Conservation (phyloP, 2,113 vertebrate genomes). For the Pao palembangensis region DNA sequence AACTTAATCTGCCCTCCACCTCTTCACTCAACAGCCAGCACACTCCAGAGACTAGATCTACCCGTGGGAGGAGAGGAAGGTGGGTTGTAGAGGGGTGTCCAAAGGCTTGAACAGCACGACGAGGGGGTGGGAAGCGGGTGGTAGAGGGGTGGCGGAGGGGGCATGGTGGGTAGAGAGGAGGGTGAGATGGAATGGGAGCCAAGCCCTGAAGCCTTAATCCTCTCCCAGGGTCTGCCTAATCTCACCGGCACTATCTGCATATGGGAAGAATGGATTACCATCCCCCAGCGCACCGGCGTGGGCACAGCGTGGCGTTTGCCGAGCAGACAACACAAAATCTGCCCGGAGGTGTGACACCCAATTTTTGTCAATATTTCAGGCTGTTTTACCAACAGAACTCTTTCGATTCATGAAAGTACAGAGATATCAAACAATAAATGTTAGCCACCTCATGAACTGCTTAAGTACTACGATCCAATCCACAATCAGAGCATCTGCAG, state of each 20-base stretch:
- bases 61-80: conserved; percentile 25
- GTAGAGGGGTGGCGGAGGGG: conserved; percentile 8
- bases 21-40: conserved; percentile 39
- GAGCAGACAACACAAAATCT: conserved; percentile 20
- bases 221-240: conserved; percentile 67
- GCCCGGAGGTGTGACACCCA: neutral
- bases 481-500: too few relatives aligned
- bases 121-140: conserved; percentile 31
- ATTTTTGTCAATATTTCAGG: too few relatives aligned
- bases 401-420: too few relatives aligned
- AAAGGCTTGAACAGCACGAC: conserved; percentile 31
- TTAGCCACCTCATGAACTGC: too few relatives aligned
- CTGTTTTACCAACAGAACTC: too few relatives aligned
- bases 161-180: conserved; percentile 35
- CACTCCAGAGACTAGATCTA: conserved; percentile 45
- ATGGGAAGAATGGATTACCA: conserved; percentile 69
- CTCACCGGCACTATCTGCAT: conserved; percentile 64
- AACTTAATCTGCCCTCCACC: conserved; percentile 47
- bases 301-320: conserved; percentile 25
- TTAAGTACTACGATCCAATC: too few relatives aligned
- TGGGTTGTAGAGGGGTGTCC: conserved; percentile 26
- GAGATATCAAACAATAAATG: too few relatives aligned
- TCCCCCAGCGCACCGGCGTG: conserved; percentile 42
- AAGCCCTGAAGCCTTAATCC: conserved; percentile 59
- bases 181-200: conserved; percentile 46